Conservation (phyloP, 1,140 invertebrate species). For the Aricia agestis region DNA sequence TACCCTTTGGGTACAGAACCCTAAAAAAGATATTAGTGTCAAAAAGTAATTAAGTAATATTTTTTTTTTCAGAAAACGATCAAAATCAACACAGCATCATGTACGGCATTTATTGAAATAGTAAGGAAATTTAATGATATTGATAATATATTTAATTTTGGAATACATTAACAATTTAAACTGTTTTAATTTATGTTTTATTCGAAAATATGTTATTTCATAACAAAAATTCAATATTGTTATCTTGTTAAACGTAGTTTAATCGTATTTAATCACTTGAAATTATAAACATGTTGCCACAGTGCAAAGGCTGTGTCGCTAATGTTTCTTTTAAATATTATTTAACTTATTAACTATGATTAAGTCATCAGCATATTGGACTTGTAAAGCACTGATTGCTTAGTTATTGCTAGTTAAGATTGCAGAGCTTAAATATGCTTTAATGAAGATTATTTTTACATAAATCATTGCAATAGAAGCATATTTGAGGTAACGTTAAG, state of each 20-base stretch:
- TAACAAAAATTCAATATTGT: neutral
- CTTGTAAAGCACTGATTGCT: conserved; percentile 23
- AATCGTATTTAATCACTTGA: neutral
- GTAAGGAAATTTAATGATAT: neutral
- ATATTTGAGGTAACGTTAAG: neutral
- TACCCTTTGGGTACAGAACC: too few species aligned
- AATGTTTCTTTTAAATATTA: conserved; percentile 8
- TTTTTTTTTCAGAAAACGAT: conserved; percentile 5
- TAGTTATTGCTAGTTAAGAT: conserved; percentile 48
- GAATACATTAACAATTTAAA: neutral
- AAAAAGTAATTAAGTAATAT: too few species aligned
- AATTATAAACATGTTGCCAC: conserved; percentile 9
- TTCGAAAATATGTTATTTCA: neutral
- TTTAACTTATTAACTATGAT: conserved; percentile 14
- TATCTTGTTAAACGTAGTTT: neutral
- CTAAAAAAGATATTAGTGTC: too few species aligned
- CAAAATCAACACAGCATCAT: neutral
- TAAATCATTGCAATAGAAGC: conserved; percentile 14
- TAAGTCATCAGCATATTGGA: conserved; percentile 7
- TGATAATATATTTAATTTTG: neutral
- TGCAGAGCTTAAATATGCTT: conserved; percentile 60
- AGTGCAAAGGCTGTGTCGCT: conserved; percentile 8
- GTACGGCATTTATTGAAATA: conserved; percentile 4
- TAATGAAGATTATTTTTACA: conserved; percentile 34
- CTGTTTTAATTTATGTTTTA: neutral